These are phyloP conservation scores for Pterois miles DNA, from an alignment of 2,797 vertebrate genomes.

Conservation along the genomic window DNA sequence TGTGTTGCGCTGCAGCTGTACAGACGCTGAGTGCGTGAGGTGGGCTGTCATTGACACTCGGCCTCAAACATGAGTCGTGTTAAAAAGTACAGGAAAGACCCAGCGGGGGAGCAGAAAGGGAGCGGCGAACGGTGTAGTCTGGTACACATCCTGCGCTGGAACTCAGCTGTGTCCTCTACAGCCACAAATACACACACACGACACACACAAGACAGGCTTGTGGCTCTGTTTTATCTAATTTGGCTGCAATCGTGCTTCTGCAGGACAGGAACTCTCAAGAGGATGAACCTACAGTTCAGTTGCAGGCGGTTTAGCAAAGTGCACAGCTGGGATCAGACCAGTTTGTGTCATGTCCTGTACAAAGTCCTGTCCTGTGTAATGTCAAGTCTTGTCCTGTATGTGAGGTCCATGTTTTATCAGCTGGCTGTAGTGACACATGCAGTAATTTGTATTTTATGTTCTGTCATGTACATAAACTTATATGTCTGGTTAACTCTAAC, in stretches of 20 bases:
- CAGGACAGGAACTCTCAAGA: conserved; percentile 41
- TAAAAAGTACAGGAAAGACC: conserved; percentile 50
- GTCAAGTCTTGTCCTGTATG: conserved; percentile 2
- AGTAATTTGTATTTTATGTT: conserved; percentile 1
- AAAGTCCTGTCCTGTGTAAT: conserved; percentile 19
- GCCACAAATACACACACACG: conserved; percentile 32
- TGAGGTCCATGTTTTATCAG: not conserved
- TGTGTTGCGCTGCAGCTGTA: conserved; percentile 43
- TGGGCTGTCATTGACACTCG: conserved; percentile 70
- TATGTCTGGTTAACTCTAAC: not conserved
- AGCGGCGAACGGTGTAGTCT: conserved; percentile 23
- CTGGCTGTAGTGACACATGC: not conserved
- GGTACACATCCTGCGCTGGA: conserved; percentile 44
- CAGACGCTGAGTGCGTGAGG: conserved; percentile 43
- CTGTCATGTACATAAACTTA: conserved; percentile 4
- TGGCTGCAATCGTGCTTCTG: conserved; percentile 46
- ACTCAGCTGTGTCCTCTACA: conserved; percentile 54
- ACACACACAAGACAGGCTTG: conserved; percentile 19
- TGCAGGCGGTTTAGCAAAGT: conserved; percentile 21
- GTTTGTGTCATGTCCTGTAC: not conserved
- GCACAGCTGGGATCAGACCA: conserved; percentile 9
- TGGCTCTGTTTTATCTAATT: conserved; percentile 61
- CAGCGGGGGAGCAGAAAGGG: conserved; percentile 45
- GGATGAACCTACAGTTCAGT: conserved; percentile 35
- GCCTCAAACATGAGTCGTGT: conserved; percentile 58